A percentile compares a stretch with the other conserved stretches of the same genome.
Evolutionary conservation across 2,888 invertebrate genomes (phyloP).

Genomic region (Agapostemon virescens): DNA sequence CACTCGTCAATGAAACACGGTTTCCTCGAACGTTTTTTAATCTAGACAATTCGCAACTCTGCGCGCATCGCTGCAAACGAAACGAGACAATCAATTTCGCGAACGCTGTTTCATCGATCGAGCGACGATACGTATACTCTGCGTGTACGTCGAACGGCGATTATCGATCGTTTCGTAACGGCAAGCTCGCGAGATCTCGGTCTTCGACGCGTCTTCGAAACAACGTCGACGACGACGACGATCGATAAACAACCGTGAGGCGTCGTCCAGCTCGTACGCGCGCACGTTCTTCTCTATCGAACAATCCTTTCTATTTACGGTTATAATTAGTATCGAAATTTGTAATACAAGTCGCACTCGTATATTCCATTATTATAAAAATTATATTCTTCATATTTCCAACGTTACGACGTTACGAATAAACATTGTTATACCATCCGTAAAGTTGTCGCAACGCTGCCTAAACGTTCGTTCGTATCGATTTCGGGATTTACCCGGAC

Average conservation of each 20-base stretch:
- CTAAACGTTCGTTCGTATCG: not conserved
- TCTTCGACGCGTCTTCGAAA: not conserved
- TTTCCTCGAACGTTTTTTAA: not conserved
- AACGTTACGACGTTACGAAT: conserved; percentile 77
- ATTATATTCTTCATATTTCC: conserved; percentile 80
- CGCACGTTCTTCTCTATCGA: conserved; percentile 28
- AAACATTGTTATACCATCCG: conserved; percentile 78
- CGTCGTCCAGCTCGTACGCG: conserved; percentile 12
- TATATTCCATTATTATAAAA: conserved; percentile 75
- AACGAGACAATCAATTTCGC: conserved; percentile 74
- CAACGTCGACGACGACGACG: too few relatives aligned
- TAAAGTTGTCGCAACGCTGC: not conserved
- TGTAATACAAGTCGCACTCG: conserved; percentile 77
- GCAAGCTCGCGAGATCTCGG: not conserved
- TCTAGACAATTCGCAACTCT: not conserved
- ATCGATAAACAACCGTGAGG: conserved; percentile 7
- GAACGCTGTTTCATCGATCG: conserved; percentile 54
- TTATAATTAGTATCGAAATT: conserved; percentile 64
- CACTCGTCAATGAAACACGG: not conserved
- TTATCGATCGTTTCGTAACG: not conserved
- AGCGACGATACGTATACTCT: not conserved
- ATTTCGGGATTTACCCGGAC: not conserved
- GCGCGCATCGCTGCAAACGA: conserved; percentile 40
- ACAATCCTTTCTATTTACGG: conserved; percentile 45
- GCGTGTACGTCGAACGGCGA: conserved; percentile 2